phyloP scores from a whole-genome alignment of 2,113 vertebrate genomes.

The Columba livia region DNA sequence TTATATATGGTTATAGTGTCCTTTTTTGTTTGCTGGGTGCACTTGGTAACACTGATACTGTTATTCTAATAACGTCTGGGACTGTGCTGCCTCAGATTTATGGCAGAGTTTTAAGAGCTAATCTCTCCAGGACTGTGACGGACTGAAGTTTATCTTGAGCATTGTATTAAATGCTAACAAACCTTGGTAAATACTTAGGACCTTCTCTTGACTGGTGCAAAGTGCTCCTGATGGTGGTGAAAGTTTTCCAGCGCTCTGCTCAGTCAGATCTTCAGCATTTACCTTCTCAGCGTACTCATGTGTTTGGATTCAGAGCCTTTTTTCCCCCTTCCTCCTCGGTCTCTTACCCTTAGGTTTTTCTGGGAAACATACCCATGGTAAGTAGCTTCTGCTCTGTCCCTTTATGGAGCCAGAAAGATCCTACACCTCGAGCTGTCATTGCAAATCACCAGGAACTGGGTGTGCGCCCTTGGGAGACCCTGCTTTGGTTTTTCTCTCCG shows the following conservation, averaged over 20 bases:
- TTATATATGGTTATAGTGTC: conserved; percentile 40
- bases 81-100: conserved; percentile 37
- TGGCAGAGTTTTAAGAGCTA: conserved; percentile 45
- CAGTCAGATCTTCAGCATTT: background rate
- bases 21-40: conserved; percentile 60
- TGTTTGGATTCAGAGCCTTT: conserved; percentile 21
- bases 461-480: background rate
- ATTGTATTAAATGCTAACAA: background rate
- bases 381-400: conserved; percentile 16
- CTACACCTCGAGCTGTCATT: background rate
- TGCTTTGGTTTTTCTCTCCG: background rate
- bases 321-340: background rate
- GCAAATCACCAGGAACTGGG: background rate
- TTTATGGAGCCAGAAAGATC: background rate
- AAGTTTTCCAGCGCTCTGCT: background rate
- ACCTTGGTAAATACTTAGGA: conserved; percentile 10
- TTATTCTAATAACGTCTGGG: background rate
- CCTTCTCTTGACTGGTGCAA: conserved; percentile 14
- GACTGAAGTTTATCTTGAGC: conserved; percentile 37
- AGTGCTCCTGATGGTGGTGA: background rate
- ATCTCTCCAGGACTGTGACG: conserved; percentile 30
- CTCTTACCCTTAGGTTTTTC: conserved; percentile 19
- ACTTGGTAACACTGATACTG: background rate
- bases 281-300: background rate
- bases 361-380: conserved; percentile 7